A percentile compares a stretch with the other conserved stretches of the same genome.
Evolutionary conservation across 2,797 vertebrate species (phyloP).

Genomic region (Clarias fuscus): DNA sequence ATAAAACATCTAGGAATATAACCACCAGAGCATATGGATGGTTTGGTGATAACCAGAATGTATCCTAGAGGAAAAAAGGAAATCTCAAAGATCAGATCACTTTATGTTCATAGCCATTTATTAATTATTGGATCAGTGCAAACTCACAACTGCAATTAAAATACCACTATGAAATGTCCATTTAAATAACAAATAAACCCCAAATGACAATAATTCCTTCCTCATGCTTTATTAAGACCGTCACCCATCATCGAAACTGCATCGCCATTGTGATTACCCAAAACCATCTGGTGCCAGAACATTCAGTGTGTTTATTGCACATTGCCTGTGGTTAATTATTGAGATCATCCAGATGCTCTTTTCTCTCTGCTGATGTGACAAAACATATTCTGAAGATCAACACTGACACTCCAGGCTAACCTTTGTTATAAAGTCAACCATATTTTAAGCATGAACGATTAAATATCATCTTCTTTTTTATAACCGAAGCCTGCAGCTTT

Average conservation of each 20-base stretch:
- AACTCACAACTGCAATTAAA: neutral
- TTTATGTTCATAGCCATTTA: neutral
- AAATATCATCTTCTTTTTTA: neutral
- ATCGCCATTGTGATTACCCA: neutral
- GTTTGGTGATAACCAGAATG: neutral
- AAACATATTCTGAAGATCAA: neutral
- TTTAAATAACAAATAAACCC: neutral
- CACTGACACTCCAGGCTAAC: neutral
- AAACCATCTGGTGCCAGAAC: conserved; percentile 22
- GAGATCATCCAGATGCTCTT: conserved; percentile 23
- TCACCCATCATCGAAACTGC: neutral
- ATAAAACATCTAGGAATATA: too few species aligned
- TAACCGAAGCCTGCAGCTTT: neutral
- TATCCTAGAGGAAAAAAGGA: neutral
- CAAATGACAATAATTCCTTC: neutral
- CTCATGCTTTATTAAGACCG: conserved; percentile 1
- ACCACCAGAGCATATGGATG: neutral
- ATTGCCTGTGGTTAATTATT: conserved; percentile 2
- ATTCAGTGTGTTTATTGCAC: conserved; percentile 2
- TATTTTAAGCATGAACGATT: neutral
- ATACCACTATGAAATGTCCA: neutral
- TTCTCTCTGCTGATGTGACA: conserved; percentile 7
- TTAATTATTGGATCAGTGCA: neutral
- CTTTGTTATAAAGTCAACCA: neutral
- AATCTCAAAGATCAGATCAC: neutral